These are phyloP conservation scores for Apocheima hispidaria DNA, from an alignment of 2,888 invertebrate genomes.

Conservation along the genomic window DNA sequence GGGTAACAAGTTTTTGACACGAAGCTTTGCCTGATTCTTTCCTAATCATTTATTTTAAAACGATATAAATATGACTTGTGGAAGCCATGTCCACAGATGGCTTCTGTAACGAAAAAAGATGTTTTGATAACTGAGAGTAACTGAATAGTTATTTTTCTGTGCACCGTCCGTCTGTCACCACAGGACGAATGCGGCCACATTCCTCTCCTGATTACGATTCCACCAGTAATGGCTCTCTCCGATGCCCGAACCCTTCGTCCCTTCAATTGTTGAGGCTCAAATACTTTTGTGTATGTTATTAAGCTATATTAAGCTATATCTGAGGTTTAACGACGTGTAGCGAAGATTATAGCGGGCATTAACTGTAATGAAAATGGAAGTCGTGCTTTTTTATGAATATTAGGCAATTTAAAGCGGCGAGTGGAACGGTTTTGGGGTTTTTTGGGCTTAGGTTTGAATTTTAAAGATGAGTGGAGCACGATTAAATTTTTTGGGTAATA, in stretches of 20 bases:
- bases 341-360: conserved; percentile 35
- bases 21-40: too few species aligned
- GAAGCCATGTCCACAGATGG: too few species aligned
- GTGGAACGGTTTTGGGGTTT: conserved; percentile 20
- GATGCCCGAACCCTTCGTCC: conserved; percentile 26
- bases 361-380: conserved; percentile 36
- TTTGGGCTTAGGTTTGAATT: conserved; percentile 18
- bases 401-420: conserved; percentile 25
- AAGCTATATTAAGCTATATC: conserved; percentile 30
- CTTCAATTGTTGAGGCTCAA: conserved; percentile 38
- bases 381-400: conserved; percentile 38
- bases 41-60: too few species aligned
- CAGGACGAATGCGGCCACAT: conserved; percentile 23
- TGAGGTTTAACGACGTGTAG: conserved; percentile 39
- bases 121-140: too few species aligned
- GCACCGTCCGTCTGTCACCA: conserved; percentile 2
- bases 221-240: conserved; percentile 30
- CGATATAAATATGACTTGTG: too few species aligned
- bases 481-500: neutral
- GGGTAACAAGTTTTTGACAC: too few species aligned
- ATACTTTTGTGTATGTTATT: conserved; percentile 45
- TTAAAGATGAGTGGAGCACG: conserved; percentile 10
- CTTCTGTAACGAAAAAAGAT: too few species aligned
- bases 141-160: conserved; percentile 17
- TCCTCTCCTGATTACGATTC: conserved; percentile 28